Conservation (phyloP, 2,797 vertebrate genomes). For the Orientallactaga sibirica region DNA sequence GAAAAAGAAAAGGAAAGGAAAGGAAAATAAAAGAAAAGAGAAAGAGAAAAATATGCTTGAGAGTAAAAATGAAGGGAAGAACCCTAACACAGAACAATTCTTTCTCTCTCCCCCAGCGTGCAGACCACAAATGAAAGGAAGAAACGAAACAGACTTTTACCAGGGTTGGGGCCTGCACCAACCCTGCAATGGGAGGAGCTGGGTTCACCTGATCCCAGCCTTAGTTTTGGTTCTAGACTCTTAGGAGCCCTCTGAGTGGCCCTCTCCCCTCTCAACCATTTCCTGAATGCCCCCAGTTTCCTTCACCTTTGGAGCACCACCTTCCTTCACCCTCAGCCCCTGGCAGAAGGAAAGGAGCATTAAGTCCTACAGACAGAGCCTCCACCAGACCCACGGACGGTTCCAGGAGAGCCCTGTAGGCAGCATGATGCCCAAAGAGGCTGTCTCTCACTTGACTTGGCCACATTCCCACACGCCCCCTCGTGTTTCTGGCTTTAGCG, state of each 20-base stretch:
- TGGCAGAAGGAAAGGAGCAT: not conserved
- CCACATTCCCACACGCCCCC: not conserved
- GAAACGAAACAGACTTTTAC: not conserved
- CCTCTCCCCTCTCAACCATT: not conserved
- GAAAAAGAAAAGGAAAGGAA: too few species aligned
- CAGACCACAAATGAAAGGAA: not conserved
- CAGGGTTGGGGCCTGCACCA: not conserved
- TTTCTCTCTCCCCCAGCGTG: not conserved
- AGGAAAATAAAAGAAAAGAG: too few species aligned
- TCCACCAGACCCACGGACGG: not conserved
- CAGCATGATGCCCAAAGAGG: not conserved
- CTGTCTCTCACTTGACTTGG: not conserved
- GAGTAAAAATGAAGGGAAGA: not conserved
- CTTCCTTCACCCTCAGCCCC: not conserved
- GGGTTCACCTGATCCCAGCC: not conserved
- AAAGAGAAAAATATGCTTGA: not conserved
- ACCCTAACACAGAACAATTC: not conserved
- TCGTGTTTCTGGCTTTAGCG: conserved; percentile 8
- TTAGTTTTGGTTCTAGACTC: not conserved
- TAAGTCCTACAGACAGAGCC: not conserved
- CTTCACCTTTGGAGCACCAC: not conserved
- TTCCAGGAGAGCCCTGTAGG: too few species aligned
- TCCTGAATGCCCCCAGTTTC: not conserved
- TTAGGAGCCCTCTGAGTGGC: too few species aligned
- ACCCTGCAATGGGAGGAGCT: not conserved